phyloP scores from a whole-genome alignment of 2,113 vertebrate genomes.

The Peromyscus leucopus region DNA sequence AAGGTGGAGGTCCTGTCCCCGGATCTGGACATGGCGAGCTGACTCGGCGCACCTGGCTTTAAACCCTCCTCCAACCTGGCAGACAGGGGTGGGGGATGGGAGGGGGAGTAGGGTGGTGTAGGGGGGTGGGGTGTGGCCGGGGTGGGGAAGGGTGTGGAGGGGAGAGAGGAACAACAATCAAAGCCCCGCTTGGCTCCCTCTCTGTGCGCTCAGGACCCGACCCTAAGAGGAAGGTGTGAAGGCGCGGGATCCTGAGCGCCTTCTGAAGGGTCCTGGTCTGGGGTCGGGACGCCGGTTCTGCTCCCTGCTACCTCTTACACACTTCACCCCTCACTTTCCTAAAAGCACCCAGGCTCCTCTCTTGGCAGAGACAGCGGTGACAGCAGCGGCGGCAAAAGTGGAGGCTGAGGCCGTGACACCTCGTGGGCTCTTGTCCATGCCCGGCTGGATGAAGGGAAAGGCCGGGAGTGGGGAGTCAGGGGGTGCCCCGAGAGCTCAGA shows the following conservation, averaged over 20 bases:
- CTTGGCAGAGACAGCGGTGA: constrained; percentile 59
- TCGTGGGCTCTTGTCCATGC: constrained; percentile 79
- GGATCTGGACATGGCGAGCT: constrained; percentile 99
- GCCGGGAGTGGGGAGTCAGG: constrained; percentile 35
- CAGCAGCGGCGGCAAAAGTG: constrained; percentile 72
- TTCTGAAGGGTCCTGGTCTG: constrained; percentile 46
- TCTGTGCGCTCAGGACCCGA: constrained; percentile 39
- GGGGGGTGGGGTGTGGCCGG: constrained; percentile 76
- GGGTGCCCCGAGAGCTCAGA: constrained; percentile 54
- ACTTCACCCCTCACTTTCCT: constrained; percentile 76
- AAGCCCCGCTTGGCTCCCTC: constrained; percentile 44
- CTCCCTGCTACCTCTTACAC: constrained; percentile 46
- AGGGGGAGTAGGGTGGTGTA: constrained; percentile 39
- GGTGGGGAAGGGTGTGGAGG: constrained; percentile 77
- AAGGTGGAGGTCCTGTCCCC: constrained; percentile 99
- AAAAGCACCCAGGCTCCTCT: constrained; percentile 59
- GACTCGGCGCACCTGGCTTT: constrained; percentile 90
- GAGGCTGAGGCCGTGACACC: constrained; percentile 72
- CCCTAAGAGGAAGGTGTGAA: constrained; percentile 15
- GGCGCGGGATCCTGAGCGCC: constrained; percentile 49
- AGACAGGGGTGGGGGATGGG: constrained; percentile 88
- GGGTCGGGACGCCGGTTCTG: constrained; percentile 42
- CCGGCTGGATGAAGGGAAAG: constrained; percentile 55
- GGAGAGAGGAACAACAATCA: constrained; percentile 80
- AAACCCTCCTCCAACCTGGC: constrained; percentile 94